A percentile compares a stretch with the other conserved stretches of the same genome.
phyloP scores from a whole-genome alignment of 64 coral and sea anemone genomes.

The Montipora sp. region DNA sequence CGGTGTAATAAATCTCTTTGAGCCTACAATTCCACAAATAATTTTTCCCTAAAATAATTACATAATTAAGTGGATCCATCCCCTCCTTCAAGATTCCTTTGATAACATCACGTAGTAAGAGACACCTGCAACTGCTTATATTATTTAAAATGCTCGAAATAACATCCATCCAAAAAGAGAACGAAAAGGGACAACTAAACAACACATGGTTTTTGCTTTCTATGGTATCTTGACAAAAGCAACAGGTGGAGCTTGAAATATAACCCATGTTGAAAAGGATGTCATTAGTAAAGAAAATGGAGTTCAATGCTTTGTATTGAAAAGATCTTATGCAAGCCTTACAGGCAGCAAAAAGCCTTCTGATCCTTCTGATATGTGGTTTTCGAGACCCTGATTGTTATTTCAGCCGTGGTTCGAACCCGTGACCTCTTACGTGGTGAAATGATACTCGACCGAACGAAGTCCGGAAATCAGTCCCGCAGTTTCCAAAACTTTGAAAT shows the following conservation, averaged over 20 bases:
- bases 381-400: no score
- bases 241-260: background rate
- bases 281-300: no score
- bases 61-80: background rate
- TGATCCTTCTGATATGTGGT: background rate
- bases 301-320: background rate
- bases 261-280: no score
- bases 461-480: no score
- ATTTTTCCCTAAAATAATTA: background rate
- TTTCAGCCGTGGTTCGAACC: no score
- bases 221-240: background rate
- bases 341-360: background rate
- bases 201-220: background rate
- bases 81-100: constrained; percentile 5
- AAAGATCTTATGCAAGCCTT: background rate
- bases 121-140: no score
- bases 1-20: background rate
- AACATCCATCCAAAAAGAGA: background rate
- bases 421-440: no score
- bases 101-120: no score
- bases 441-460: no score
- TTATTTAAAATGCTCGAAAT: background rate
- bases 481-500: no score
- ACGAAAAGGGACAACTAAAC: background rate
- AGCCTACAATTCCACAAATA: background rate